Evolutionary conservation across 2,113 vertebrate species (phyloP).

Genomic region (Rattus norvegicus): GRCr8 NC_086036.1:20325001-20325500

Average conservation of each 20-base stretch:
- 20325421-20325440: neutral
- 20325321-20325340: neutral
- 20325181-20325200: neutral
- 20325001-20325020: neutral
- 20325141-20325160: neutral
- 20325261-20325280: neutral
- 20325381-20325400: neutral
- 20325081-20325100: neutral
- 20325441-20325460: neutral
- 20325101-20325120: neutral
- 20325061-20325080: neutral
- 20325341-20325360: neutral
- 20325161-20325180: neutral
- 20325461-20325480: neutral
- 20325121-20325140: neutral
- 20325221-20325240: rapidly evolving
- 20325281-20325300: neutral
- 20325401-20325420: neutral
- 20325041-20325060: neutral
- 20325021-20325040: neutral
- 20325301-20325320: neutral
- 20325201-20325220: neutral
- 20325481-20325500: neutral
- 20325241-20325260: neutral
- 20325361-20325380: neutral